These are phyloP conservation scores for Pachypeltis micranthus DNA, from an alignment of 1,140 invertebrate genomes.

Conservation along the genomic window DNA sequence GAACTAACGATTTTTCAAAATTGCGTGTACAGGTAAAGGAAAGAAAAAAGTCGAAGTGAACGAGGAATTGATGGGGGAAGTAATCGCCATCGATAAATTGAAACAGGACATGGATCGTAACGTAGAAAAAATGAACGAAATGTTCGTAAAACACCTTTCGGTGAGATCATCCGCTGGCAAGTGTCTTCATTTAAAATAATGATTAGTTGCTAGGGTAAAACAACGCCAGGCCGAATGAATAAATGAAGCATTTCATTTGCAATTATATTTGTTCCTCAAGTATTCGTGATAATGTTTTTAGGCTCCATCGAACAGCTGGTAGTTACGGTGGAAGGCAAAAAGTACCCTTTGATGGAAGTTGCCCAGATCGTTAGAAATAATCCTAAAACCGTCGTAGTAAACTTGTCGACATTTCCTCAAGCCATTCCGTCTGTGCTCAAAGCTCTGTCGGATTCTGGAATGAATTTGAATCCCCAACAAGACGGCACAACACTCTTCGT, in stretches of 20 bases:
- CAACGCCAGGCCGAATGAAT: neutral
- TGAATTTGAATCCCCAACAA: slow-evolving; percentile 90
- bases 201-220: neutral
- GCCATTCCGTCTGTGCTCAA: slow-evolving; percentile 63
- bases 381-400: slow-evolving; percentile 72
- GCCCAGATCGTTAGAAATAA: slow-evolving; percentile 79
- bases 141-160: slow-evolving; percentile 65
- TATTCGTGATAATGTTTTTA: slow-evolving; percentile 31
- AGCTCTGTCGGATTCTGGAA: slow-evolving; percentile 61
- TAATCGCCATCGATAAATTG: slow-evolving; percentile 56
- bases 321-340: slow-evolving; percentile 65
- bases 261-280: slow-evolving; percentile 11
- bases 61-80: slow-evolving; percentile 50
- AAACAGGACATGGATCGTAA: slow-evolving; percentile 50
- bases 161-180: slow-evolving; percentile 54
- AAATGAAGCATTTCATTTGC: neutral
- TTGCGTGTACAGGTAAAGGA: slow-evolving; percentile 21
- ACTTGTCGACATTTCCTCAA: slow-evolving; percentile 72
- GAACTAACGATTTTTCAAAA: slow-evolving; percentile 2
- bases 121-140: slow-evolving; percentile 59
- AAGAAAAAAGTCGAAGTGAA: slow-evolving; percentile 55
- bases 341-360: slow-evolving; percentile 74
- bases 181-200: neutral
- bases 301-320: slow-evolving; percentile 63
- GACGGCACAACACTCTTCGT: slow-evolving; percentile 82